Base-by-base conservation (phyloP, 2,113 vertebrate genomes). In the Anolis carolinensis region DNA sequence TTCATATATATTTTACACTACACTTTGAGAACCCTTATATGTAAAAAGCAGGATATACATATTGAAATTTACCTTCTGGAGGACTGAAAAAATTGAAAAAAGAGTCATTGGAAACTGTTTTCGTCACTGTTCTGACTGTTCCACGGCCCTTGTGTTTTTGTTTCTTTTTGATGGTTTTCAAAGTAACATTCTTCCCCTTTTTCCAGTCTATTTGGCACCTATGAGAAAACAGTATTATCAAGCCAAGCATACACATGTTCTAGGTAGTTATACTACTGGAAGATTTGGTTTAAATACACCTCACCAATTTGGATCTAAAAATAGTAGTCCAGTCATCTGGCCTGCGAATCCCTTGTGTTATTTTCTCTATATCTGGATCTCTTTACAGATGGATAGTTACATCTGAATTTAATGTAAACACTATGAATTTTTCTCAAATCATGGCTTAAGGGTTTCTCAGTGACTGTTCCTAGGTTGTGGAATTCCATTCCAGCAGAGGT, bases 101-200 rank as follows among this genome's bases (percentile, higher is more conserved):
- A 73, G 99, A 99, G 84, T 99, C 98, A 81, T 99, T 99, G 78
- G 98, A 99, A 92, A 99, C 98, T 0, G 98, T 99, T 95, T 99
- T 99, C 91, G 98, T 99, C 95, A 99, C 98, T 0, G 98, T 99
- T 93, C 98, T 96, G 93, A 99, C 98, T 67, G 98, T 99, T 81
- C 99, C 99, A 2, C 98, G 98, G 16, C 99, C 98, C 98, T 99
- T 99, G 96, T 99, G 99, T 93, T 99, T 99, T 95, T 99, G 98
- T 88, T 99, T 99, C 97, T 99, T 99, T 94, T 99, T 99, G 95
- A 99, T 99, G 4, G 98, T 99, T 97, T 99, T 99, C 96, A 99
- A 95, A 89, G 99, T 99, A 93, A 99, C 98, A 84, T 99, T 99
- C 92, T 99, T 99, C 87, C 99, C 98, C 95, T 99, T 99, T 65